Base-by-base conservation (phyloP, 92 coral and sea anemone species). In the Porites evermanni region DNA sequence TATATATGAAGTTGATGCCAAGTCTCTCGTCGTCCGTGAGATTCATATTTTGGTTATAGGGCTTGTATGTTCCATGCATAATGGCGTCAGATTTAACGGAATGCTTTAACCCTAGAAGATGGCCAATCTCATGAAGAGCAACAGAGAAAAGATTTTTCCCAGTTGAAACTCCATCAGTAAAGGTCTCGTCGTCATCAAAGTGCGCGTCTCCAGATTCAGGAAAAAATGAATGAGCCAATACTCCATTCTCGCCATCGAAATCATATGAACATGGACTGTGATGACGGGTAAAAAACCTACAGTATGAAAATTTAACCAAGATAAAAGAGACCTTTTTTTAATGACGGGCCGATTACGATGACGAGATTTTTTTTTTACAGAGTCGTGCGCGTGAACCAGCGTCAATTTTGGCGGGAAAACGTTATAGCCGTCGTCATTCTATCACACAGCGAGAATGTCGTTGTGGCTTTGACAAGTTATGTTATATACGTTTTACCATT, bases 81-180 rank as follows among this genome's bases (percentile, higher is more conserved):
- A 95, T 71, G 1, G 99, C 83, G 0, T 70, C 20, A 12, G 73
- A 18, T 8, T 84, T 29, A 19, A 23, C 64, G 5, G 94, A 86
- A 73, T 96, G 99, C 61, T 72, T 81, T 10, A 96, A 81, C 2
- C 99, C 99, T 11, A 96, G 83, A 19, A 79, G 89, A 66, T 95
- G 99, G 38, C 99, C 99, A 21, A 96, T 95, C 89, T 96, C 99
- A 67, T 96, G 99, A 29, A 92, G 91, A 13, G 98, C 95, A 56
- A 93, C 93, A 1, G 95, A 78, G 10, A 91, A 85, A 32, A 96
- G 79, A 90, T 95, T 93, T 16, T 80, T 90, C 2, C 95, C 97
- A n/a, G 64, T 6, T 29, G 58, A 0, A 12, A 50, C 52, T 0
- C 92, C 89, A 70, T 90, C 94, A 12, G 98, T 94, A 73, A 82